Evolutionary conservation across 2,888 invertebrate genomes (phyloP), one percentile per base, ranked within the genome.

Genomic region (Hofmannophila pseudospretella): DNA sequence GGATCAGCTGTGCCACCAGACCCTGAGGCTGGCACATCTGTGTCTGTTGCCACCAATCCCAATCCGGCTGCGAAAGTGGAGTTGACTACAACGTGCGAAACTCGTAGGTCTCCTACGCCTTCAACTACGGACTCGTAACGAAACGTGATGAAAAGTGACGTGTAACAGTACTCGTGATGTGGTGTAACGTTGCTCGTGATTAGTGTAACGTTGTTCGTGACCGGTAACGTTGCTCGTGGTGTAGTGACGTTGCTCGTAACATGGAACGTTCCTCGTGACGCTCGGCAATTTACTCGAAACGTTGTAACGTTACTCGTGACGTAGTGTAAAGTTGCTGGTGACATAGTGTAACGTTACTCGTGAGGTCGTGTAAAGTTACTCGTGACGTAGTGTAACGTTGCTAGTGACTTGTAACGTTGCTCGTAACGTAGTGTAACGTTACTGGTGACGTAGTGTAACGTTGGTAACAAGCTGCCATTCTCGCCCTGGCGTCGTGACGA

Each of bases 21-120:
- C 63, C 48, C 58, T 2, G 77, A 77, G 47, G 75, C 76, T 12
- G 73, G 65, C 42, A n/a, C 52, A 20, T 5, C 23, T n/a, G 23
- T 4, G 25, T 22, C 34, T 39, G 5, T 47, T 28, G 5, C 23
- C 36, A 14, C 9, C 41, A n/a, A n/a, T n/a, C n/a, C n/a, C n/a
- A n/a, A n/a, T n/a, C 16, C 16, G 3, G 16, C 3, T 42, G 36
- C 41, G 36, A 30, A 40, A 29, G 34, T 40, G 32, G 42, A 36
- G 22, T 28, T 50, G 19, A 19, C 19, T 19, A 10, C 41, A 7
- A 4, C 49, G 25, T 47, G 44, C 43, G 54, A 52, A 37, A 41
- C 49, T 23, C 38, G 41, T 11, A 33, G 32, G 22, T 34, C 32
- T 14, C 44, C 40, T 13, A 23, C 16, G 34, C 34, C 36, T 44